Evolutionary conservation across 2,113 vertebrate genomes (phyloP).

Genomic region (Callospermophilus lateralis): DNA sequence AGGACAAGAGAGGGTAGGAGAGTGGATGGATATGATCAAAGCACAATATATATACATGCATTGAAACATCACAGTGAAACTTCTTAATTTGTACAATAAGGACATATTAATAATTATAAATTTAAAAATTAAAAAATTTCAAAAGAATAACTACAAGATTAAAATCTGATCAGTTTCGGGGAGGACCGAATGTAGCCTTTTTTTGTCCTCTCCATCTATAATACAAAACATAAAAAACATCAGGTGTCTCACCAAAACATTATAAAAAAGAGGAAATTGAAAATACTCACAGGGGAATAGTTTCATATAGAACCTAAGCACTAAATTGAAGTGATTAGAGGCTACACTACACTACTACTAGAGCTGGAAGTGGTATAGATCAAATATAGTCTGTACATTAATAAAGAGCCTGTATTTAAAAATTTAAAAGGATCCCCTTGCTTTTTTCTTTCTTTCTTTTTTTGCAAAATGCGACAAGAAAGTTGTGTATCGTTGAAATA

Average conservation of each 20-base stretch:
- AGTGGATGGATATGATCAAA: too few species aligned
- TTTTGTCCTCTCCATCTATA: not conserved
- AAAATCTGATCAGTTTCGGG: too few species aligned
- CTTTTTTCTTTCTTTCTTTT: not conserved
- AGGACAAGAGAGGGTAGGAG: too few species aligned
- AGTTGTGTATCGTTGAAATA: not conserved
- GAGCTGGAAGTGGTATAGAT: not conserved
- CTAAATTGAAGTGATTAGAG: not conserved
- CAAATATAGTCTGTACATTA: not conserved
- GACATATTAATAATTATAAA: too few species aligned
- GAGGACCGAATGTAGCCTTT: not conserved
- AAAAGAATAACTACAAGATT: too few species aligned
- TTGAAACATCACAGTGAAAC: too few species aligned
- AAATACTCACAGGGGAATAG: not conserved
- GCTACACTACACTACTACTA: not conserved
- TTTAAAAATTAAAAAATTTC: too few species aligned
- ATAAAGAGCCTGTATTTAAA: not conserved
- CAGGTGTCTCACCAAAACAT: constrained; percentile 18
- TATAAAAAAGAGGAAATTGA: not conserved
- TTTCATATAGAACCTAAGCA: constrained; percentile 6
- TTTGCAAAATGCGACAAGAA: not conserved
- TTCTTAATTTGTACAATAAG: too few species aligned
- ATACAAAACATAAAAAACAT: not conserved
- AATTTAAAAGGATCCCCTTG: not conserved
- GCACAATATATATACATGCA: too few species aligned